Conservation (phyloP, 2,113 vertebrate species). For the Ageneiosus marmoratus region DNA sequence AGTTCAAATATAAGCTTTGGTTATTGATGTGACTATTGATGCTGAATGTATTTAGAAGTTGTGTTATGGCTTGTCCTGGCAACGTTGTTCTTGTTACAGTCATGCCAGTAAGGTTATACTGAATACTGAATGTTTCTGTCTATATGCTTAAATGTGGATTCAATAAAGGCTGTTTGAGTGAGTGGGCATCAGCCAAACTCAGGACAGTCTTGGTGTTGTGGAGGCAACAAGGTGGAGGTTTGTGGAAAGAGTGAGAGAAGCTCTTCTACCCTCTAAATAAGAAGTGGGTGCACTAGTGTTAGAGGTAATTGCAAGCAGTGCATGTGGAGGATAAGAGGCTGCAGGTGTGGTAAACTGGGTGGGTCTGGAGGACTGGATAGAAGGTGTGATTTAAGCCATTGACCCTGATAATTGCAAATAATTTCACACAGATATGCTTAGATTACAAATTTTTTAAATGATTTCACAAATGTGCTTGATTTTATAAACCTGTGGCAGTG, state of each 20-base stretch:
- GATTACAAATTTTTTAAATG: too few species aligned
- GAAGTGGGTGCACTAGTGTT: constrained; percentile 17
- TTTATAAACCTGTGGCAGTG: too few species aligned
- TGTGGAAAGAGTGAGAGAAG: constrained; percentile 62
- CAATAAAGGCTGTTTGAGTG: constrained; percentile 71
- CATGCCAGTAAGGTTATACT: background rate
- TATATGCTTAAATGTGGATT: constrained; percentile 74
- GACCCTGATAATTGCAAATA: too few species aligned
- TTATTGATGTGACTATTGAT: background rate
- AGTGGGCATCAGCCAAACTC: constrained; percentile 41
- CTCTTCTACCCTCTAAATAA: constrained; percentile 39
- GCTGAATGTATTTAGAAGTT: background rate
- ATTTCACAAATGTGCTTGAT: too few species aligned
- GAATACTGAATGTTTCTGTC: constrained; percentile 46
- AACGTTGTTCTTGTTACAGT: background rate
- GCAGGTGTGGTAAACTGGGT: constrained; percentile 22
- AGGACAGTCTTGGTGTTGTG: constrained; percentile 8
- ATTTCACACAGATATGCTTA: too few species aligned
- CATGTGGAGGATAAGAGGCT: background rate
- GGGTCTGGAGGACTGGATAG: background rate
- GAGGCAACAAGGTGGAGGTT: background rate
- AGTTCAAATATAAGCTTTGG: background rate
- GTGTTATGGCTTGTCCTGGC: background rate
- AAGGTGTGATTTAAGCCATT: background rate
- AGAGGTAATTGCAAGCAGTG: background rate